Base-by-base conservation (phyloP, 1,140 invertebrate genomes). In the Caligus rogercresseyi region DNA sequence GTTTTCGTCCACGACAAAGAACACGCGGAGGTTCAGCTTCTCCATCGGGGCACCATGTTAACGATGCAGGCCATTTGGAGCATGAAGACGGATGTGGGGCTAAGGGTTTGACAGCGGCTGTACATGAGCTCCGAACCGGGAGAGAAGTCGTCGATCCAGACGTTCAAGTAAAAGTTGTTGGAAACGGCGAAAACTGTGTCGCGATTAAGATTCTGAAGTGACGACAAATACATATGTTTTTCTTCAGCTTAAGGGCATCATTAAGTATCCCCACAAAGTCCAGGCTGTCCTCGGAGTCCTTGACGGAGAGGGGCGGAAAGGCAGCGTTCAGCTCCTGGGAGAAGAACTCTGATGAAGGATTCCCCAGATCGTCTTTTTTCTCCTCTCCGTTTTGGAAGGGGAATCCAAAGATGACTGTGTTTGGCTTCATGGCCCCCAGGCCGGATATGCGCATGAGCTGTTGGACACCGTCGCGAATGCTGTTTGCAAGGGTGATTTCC, bases 341-440 rank as follows among this genome's bases (percentile, higher is more conserved):
- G 2, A 18, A 18, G 24, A 51, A 60, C 21, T 60, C 16, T 18
- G 24, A 25, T 18, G 21, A 18, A n/a, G 21, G 21, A 18, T 4
- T 7, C 13, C n/a, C 53, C 13, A 60, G 51, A 19, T 60, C 23
- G 57, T 60, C 26, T 53, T 18, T 60, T 24, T 25, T 15, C 2
- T 1, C 1, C 14, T 60, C 24, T n/a, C 21, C 20, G 4, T 25
- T 25, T 31, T 43, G 7, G 31, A 18, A 19, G 24, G 24, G 24
- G 19, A 82, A 83, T 1, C 80, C 81, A 52, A 90, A 74, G 26
- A 89, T 76, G 59, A 98, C 87, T 0, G 94, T 98, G 71, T 98
- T 98, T 0, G 93, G 93, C 72, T 98, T 96, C 93, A 98, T 98
- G 4, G 93, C 95, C 1, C 95, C 95, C 67, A 98, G 81, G 4